Base-by-base conservation (phyloP, 1,140 invertebrate species). In the Drosophila bocqueti region DNA sequence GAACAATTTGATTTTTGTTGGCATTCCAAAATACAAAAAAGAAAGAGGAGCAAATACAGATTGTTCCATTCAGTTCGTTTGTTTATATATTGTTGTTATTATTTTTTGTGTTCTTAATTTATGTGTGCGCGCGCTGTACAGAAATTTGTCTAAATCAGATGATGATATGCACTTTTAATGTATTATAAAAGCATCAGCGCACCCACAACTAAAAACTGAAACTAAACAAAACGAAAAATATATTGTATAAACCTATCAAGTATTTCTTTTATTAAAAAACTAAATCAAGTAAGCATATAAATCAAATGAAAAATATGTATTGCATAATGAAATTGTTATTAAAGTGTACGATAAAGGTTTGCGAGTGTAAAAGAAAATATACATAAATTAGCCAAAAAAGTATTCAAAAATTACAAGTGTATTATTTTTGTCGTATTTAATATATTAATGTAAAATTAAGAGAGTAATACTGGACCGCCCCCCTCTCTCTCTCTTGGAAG, bases 41-140 rank as follows among this genome's bases (percentile, higher is more conserved):
- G 24, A 24, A 24, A 24, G 2, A 24, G 24, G 24, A 62, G 45
- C 63, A 78, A 73, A 82, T 69, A 83, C 65, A 82, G 36, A 67
- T 74, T 68, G 71, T 71, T 81, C 76, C 49, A 64, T 66, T 83
- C 69, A 63, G 65, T 76, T 84, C 66, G 54, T 68, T 81, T 85
- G 82, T 79, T 81, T 73, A 66, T 73, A 66, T 89, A 80, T 71
- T 90, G 62, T 83, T 82, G 62, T 90, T 90, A 62, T 90, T 83
- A 79, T 83, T 89, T 73, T 81, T 79, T 54, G 76, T 79, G 71
- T 90, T 85, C 58, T 75, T 76, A 58, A 57, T 68, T 71, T 75
- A 76, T 79, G 61, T 60, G 57, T 72, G 81, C 84, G 77, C 73
- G 73, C 73, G 73, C 69, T 89, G 85, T 89, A 84, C 82, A 86